These are phyloP conservation scores for Philereme vetulata DNA, from an alignment of 2,888 invertebrate species.

Conservation along the genomic window DNA sequence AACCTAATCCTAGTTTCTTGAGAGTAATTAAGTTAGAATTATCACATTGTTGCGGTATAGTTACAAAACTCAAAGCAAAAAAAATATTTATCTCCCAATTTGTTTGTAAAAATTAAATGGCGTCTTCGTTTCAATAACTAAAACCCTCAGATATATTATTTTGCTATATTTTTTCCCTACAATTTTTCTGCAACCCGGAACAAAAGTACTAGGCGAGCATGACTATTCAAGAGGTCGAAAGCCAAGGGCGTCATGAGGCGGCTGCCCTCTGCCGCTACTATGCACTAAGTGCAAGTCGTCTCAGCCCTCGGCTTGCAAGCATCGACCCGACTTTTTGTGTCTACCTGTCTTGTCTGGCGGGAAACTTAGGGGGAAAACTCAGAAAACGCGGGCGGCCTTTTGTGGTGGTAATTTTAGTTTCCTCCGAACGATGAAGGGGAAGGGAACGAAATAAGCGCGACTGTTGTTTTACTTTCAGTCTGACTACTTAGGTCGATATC, in stretches of 20 bases:
- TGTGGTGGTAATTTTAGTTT: slow-evolving; percentile 1
- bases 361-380: slow-evolving; percentile 31
- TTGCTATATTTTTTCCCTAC: no score
- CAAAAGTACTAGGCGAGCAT: slow-evolving; percentile 51
- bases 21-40: no score
- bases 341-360: slow-evolving; percentile 40
- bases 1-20: no score
- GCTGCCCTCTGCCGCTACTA: slow-evolving; percentile 62
- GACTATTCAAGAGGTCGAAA: slow-evolving; percentile 40
- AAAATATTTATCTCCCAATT: no score
- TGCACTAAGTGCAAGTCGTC: slow-evolving; percentile 70
- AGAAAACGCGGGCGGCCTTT: slow-evolving; percentile 4
- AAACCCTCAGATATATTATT: background rate
- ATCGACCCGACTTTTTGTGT: slow-evolving; percentile 68
- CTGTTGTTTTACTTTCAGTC: no score
- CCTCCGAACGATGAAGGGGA: background rate
- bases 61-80: no score
- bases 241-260: slow-evolving; percentile 54
- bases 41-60: no score
- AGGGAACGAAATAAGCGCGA: no score
- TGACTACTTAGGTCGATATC: no score
- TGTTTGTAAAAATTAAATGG: no score
- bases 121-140: slow-evolving; percentile 19
- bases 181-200: slow-evolving; percentile 5
- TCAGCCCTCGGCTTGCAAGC: slow-evolving; percentile 46